Percentiles rank a stretch among this genome's conserved stretches.
These are phyloP conservation scores for Pachycephala philippinensis DNA, from an alignment of 2,113 vertebrate species.

Conservation along the genomic window DNA sequence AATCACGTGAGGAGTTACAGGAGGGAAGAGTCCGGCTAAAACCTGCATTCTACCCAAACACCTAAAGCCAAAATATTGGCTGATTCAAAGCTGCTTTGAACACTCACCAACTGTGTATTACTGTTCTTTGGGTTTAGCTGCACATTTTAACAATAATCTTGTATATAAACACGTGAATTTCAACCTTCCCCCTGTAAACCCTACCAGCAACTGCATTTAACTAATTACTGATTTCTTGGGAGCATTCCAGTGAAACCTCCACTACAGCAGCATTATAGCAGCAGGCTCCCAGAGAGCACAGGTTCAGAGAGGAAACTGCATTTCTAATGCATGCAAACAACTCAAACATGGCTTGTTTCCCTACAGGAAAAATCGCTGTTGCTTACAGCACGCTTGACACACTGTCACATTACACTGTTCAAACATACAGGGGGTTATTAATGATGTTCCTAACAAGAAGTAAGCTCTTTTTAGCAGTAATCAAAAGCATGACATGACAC, in stretches of 20 bases:
- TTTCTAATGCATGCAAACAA: background rate
- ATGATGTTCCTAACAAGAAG: background rate
- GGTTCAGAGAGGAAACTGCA: background rate
- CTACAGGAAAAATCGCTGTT: background rate
- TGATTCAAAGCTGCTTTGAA: background rate
- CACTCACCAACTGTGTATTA: fast-evolving
- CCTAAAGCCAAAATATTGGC: background rate
- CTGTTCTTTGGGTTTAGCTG: background rate
- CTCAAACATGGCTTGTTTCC: background rate
- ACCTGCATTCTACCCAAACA: background rate
- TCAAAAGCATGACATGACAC: slow-evolving; percentile 20
- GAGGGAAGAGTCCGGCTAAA: background rate
- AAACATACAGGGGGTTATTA: background rate
- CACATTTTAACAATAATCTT: background rate
- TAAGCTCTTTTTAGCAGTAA: background rate
- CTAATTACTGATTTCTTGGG: background rate
- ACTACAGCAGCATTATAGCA: background rate
- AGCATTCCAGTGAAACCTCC: background rate
- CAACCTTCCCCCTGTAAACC: background rate
- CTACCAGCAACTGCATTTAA: background rate
- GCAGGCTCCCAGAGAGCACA: fast-evolving
- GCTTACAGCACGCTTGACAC: background rate
- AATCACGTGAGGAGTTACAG: background rate
- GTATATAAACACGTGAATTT: background rate
- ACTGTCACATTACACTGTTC: background rate